Conservation (phyloP, 2,113 vertebrate species). For the Asarcornis scutulata region DNA sequence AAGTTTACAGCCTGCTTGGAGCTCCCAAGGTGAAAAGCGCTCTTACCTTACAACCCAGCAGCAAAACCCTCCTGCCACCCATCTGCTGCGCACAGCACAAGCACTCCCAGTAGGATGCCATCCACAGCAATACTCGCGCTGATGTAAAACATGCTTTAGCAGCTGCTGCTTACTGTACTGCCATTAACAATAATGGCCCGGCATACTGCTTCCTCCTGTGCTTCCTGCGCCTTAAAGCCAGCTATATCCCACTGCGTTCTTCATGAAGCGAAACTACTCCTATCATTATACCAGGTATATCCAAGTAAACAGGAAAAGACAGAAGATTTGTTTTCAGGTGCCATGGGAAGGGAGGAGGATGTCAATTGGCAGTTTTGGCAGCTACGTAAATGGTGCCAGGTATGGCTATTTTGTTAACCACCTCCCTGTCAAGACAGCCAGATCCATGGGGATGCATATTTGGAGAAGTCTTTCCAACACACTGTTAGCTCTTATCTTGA, state of each 20-base stretch:
- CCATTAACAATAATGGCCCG: neutral
- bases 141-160: neutral
- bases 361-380: neutral
- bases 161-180: neutral
- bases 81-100: neutral
- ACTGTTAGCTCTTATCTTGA: conserved; percentile 38
- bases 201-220: neutral
- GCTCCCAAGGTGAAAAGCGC: neutral
- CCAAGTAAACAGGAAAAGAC: neutral
- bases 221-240: neutral
- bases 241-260: neutral
- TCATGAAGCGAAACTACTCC: neutral
- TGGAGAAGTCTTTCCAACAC: conserved; percentile 7
- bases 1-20: neutral
- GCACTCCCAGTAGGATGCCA: fast-evolving
- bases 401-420: neutral
- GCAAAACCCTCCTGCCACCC: neutral
- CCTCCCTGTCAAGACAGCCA: neutral
- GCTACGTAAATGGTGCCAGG: neutral
- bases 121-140: neutral
- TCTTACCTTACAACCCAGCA: neutral
- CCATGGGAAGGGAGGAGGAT: neutral
- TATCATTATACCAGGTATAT: neutral
- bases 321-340: neutral
- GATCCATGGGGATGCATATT: neutral